These are phyloP conservation scores for Dipus sagitta DNA, from an alignment of 2,797 vertebrate genomes.

Conservation along the genomic window DNA sequence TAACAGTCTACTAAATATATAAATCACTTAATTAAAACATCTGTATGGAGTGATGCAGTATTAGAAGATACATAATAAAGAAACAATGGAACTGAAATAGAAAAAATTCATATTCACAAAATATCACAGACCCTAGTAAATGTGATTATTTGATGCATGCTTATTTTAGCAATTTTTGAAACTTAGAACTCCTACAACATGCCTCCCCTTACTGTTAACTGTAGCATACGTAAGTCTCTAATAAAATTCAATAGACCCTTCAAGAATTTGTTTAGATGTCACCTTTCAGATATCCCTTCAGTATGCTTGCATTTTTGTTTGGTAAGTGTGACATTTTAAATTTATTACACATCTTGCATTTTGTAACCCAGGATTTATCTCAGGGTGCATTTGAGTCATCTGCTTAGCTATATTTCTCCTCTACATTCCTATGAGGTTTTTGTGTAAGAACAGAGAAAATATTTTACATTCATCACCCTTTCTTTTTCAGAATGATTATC, in stretches of 20 bases:
- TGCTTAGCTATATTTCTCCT: not conserved
- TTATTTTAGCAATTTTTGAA: not conserved
- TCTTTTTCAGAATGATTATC: not conserved
- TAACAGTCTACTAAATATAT: not conserved
- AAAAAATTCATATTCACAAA: not conserved
- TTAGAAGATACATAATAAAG: not conserved
- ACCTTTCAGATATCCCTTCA: not conserved
- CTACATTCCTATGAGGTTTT: not conserved
- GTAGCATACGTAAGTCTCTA: rapidly evolving
- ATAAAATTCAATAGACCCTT: not conserved
- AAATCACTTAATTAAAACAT: not conserved
- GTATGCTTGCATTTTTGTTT: not conserved
- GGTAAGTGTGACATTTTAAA: not conserved
- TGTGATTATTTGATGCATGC: not conserved
- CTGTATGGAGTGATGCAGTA: not conserved
- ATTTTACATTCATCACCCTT: not conserved
- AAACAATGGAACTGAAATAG: not conserved
- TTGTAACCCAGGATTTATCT: not conserved
- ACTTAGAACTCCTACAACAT: not conserved
- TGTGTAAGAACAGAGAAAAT: not conserved
- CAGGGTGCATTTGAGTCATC: too few species aligned
- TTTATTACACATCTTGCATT: rapidly evolving
- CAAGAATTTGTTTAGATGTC: not conserved
- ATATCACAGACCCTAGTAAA: not conserved
- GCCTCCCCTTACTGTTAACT: not conserved